Evolutionary conservation across 1,140 invertebrate genomes (phyloP).

Genomic region (Rhizoglyphus robini): DNA sequence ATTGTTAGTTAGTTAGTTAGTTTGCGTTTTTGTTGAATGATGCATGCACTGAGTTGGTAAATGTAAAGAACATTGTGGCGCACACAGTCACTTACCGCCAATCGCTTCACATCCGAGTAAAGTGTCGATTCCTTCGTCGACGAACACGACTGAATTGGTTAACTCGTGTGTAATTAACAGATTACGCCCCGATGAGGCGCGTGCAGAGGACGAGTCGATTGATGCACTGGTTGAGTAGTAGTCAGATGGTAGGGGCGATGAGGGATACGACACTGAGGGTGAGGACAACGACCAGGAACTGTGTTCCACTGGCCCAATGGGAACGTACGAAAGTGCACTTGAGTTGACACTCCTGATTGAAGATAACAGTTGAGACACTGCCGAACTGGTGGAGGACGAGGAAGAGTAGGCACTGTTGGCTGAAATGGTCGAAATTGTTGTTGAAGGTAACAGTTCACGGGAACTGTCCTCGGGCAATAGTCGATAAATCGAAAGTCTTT

Average conservation of each 20-base stretch:
- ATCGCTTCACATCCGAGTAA: conserved; percentile 67
- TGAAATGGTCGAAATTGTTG: background rate
- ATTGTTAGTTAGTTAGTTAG: too few species aligned
- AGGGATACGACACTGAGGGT: too few species aligned
- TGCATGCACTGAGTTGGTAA: too few species aligned
- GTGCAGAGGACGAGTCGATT: too few species aligned
- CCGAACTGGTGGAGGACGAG: background rate
- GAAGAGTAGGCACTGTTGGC: background rate
- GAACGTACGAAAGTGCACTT: background rate
- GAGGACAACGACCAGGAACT: too few species aligned
- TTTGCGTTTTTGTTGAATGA: too few species aligned
- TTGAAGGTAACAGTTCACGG: background rate
- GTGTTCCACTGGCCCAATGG: too few species aligned
- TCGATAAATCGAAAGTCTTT: background rate
- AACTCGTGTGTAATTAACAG: background rate
- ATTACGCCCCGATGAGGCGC: too few species aligned
- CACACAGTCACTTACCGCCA: conserved; percentile 72
- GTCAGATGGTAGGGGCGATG: too few species aligned
- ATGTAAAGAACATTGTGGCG: too few species aligned
- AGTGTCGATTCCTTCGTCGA: conserved; percentile 62
- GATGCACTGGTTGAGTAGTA: too few species aligned
- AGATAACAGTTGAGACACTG: background rate
- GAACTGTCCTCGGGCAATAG: background rate
- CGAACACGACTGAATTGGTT: conserved; percentile 12
- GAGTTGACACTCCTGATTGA: background rate